Evolutionary conservation across 2,888 invertebrate species (phyloP).

Genomic region (Drosophila falleni): DNA sequence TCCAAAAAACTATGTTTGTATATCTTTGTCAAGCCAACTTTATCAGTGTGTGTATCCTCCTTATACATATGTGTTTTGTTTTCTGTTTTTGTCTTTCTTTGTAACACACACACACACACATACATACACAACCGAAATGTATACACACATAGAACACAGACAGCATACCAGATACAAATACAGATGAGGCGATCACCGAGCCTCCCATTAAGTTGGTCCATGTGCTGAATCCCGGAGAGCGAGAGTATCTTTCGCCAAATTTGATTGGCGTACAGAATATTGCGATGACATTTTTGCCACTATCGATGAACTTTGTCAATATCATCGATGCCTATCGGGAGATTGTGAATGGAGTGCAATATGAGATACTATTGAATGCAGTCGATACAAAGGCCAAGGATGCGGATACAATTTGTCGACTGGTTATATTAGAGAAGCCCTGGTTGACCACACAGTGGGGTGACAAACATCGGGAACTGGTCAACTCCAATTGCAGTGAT

Average conservation of each 20-base stretch:
- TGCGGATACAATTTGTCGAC: constrained; percentile 86
- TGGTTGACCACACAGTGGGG: constrained; percentile 88
- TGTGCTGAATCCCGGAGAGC: constrained; percentile 84
- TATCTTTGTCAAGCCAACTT: constrained; percentile 20
- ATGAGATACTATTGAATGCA: constrained; percentile 83
- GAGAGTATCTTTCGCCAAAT: constrained; percentile 84
- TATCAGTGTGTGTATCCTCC: constrained; percentile 61
- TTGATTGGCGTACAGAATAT: constrained; percentile 84
- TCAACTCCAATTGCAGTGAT: constrained; percentile 89
- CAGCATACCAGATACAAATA: constrained; percentile 20
- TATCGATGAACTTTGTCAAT: constrained; percentile 83
- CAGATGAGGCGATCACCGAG: constrained; percentile 67
- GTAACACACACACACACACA: constrained; percentile 39
- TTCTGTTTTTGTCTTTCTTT: constrained; percentile 67
- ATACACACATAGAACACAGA: constrained; percentile 25
- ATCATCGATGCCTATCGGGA: constrained; percentile 84
- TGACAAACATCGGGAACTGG: constrained; percentile 87
- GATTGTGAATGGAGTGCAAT: constrained; percentile 84
- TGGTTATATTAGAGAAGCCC: constrained; percentile 89
- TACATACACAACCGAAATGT: constrained; percentile 22
- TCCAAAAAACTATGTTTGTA: constrained; percentile 22
- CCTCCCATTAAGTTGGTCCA: constrained; percentile 79
- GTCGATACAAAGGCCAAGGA: constrained; percentile 80
- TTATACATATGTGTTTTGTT: constrained; percentile 70
- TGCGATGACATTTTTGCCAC: constrained; percentile 83